phyloP scores from a whole-genome alignment of 1,140 invertebrate genomes.

The Teleopsis dalmanni region DNA sequence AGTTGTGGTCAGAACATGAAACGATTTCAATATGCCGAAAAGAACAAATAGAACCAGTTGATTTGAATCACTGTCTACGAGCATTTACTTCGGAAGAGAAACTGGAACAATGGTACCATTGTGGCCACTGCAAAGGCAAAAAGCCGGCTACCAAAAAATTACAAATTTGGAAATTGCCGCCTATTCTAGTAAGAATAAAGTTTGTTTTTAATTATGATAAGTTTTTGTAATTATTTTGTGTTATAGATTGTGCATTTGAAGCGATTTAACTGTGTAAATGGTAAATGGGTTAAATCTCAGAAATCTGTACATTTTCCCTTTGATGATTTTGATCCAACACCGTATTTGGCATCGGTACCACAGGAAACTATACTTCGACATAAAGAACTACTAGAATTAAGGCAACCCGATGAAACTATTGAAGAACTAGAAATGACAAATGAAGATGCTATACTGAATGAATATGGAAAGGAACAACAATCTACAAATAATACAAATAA shows the following conservation, averaged over 20 bases:
- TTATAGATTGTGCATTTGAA: slow-evolving; percentile 81
- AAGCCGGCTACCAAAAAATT: slow-evolving; percentile 81
- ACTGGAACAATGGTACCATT: slow-evolving; percentile 77
- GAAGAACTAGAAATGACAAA: background rate
- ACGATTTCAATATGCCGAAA: slow-evolving; percentile 60
- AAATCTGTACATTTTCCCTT: slow-evolving; percentile 85
- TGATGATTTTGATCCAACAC: slow-evolving; percentile 72
- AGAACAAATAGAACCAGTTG: slow-evolving; percentile 69
- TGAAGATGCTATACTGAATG: slow-evolving; percentile 1
- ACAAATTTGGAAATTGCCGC: slow-evolving; percentile 82
- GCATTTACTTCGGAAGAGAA: slow-evolving; percentile 81
- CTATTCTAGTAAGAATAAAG: slow-evolving; percentile 62
- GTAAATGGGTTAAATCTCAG: slow-evolving; percentile 87
- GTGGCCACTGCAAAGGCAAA: slow-evolving; percentile 70
- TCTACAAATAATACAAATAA: background rate
- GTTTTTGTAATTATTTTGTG: background rate
- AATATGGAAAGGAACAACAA: background rate
- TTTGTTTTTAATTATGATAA: background rate
- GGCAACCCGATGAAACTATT: background rate
- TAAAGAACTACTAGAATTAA: slow-evolving; percentile 45
- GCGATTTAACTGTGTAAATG: slow-evolving; percentile 80
- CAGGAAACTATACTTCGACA: slow-evolving; percentile 63
- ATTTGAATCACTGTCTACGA: slow-evolving; percentile 69
- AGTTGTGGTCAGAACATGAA: slow-evolving; percentile 64
- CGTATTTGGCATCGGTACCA: slow-evolving; percentile 68